Percentiles rank a stretch among this genome's conserved stretches.
Evolutionary conservation across 2,888 invertebrate genomes (phyloP).

Genomic region (Dioctria linearis): DNA sequence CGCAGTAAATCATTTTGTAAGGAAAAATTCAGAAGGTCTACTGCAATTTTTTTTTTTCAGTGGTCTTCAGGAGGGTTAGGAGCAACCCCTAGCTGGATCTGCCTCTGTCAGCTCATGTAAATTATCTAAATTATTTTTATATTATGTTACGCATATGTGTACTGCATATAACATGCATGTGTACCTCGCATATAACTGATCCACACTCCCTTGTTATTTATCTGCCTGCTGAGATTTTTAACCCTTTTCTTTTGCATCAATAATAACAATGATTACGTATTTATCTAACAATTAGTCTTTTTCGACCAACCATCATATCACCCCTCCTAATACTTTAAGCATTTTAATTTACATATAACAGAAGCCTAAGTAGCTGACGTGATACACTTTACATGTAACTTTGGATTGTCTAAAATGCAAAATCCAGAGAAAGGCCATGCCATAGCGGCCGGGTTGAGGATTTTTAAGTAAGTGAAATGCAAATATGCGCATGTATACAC

Average conservation of each 20-base stretch:
- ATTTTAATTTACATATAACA: background rate
- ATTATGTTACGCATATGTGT: too few relatives aligned
- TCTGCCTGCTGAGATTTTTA: background rate
- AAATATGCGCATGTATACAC: background rate
- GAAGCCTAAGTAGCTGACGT: constrained; percentile 4
- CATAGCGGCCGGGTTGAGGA: background rate
- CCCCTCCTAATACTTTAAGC: background rate
- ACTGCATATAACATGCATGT: too few relatives aligned
- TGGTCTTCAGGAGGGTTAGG: too few relatives aligned
- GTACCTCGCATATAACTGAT: background rate
- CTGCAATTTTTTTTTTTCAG: too few relatives aligned
- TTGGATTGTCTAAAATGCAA: constrained; percentile 6
- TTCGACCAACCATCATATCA: background rate
- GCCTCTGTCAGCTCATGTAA: too few relatives aligned
- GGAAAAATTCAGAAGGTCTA: too few relatives aligned
- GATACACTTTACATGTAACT: background rate
- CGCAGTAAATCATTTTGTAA: too few relatives aligned
- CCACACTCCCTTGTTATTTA: background rate
- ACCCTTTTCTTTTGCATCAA: constrained; percentile 1
- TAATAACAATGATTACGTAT: constrained; percentile 33
- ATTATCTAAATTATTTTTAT: too few relatives aligned
- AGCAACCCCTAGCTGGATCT: too few relatives aligned
- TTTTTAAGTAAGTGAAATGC: background rate
- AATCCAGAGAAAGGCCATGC: constrained; percentile 17
- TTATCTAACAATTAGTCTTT: constrained; percentile 46